Conservation (phyloP, 2,888 invertebrate genomes). For the Coelinius sp. region DNA sequence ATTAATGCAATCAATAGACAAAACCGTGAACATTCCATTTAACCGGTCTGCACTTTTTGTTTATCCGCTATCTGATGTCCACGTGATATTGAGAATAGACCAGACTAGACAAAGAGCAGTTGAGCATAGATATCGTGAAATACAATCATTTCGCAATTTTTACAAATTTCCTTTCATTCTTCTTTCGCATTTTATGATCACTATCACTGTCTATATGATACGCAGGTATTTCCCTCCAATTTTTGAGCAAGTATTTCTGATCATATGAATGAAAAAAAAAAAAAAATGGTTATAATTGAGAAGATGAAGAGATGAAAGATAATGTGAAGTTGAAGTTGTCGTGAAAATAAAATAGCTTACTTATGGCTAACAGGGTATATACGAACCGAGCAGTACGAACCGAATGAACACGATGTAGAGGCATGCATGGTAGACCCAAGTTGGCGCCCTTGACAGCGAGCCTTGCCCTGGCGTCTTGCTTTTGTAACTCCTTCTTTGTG, state of each 20-base stretch:
- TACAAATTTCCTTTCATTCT: too few relatives aligned
- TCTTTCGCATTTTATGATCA: too few relatives aligned
- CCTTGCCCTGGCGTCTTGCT: conserved; percentile 52
- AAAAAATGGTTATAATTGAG: neutral
- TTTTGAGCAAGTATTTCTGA: too few relatives aligned
- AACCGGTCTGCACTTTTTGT: too few relatives aligned
- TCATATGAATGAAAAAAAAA: neutral
- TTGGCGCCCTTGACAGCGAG: conserved; percentile 60
- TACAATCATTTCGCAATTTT: too few relatives aligned
- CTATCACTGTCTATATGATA: too few relatives aligned
- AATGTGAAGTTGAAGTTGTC: neutral
- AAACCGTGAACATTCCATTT: too few relatives aligned
- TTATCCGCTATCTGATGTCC: too few relatives aligned
- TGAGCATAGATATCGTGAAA: too few relatives aligned
- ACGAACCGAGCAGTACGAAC: neutral
- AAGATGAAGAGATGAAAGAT: neutral
- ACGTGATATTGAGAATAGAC: too few relatives aligned
- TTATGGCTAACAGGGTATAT: neutral
- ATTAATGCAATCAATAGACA: neutral
- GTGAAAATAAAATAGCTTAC: neutral
- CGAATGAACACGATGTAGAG: neutral
- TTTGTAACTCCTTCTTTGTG: conserved; percentile 8
- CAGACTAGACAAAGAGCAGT: too few relatives aligned
- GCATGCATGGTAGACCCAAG: conserved; percentile 47
- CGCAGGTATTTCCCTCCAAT: neutral